Percentiles rank a stretch among this genome's conserved stretches.
phyloP scores from a whole-genome alignment of 2,888 invertebrate genomes.

The Nomada ruficornis region DNA sequence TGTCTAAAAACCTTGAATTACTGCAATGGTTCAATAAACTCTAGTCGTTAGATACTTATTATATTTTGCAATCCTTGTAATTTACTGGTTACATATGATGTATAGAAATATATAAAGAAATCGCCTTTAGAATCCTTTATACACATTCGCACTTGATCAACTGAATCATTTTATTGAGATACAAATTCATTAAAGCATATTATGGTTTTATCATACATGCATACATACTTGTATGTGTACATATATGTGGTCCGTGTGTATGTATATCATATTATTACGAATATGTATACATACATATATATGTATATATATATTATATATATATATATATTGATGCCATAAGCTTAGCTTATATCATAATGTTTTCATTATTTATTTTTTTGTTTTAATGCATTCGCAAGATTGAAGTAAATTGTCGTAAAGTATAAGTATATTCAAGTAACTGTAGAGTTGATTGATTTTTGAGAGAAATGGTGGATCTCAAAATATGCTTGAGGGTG shows the following conservation, averaged over 20 bases:
- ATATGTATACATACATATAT: conserved; percentile 56
- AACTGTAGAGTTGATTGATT: conserved; percentile 82
- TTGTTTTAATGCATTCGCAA: conserved; percentile 84
- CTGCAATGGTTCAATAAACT: conserved; percentile 4
- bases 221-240: conserved; percentile 64
- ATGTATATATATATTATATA: conserved; percentile 64
- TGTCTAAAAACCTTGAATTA: conserved; percentile 29
- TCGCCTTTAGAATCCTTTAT: conserved; percentile 52
- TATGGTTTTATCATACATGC: conserved; percentile 62
- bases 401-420: conserved; percentile 84
- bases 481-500: conserved; percentile 81
- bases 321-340: conserved; percentile 76
- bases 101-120: conserved; percentile 26
- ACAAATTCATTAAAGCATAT: conserved; percentile 66
- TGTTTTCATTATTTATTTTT: conserved; percentile 81
- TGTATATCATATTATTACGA: conserved; percentile 48
- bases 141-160: conserved; percentile 65
- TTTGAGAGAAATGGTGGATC: conserved; percentile 81
- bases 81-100: conserved; percentile 1
- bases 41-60: background rate
- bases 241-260: conserved; percentile 56
- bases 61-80: conserved; percentile 8
- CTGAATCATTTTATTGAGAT: conserved; percentile 60
- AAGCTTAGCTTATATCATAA: conserved; percentile 82
- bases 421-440: conserved; percentile 84